Base-by-base conservation (phyloP, 2,888 invertebrate genomes). In the Macrosoma leucophasiata region DNA sequence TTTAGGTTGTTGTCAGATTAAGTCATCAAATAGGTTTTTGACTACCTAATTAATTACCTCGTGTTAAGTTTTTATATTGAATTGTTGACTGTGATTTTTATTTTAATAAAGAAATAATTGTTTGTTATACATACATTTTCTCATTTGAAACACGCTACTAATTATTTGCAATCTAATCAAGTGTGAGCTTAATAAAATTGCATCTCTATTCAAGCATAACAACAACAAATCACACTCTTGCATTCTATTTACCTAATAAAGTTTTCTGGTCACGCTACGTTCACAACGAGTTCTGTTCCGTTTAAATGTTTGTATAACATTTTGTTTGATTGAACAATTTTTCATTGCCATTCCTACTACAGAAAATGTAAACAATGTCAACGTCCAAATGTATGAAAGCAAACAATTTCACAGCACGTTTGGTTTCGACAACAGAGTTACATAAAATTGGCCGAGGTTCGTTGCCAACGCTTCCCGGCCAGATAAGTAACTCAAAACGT, bases 401-500 rank as follows among this genome's bases (percentile, higher is more conserved):
- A 52, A 50, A 55, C 39, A 39, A 50, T 50, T 55, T 49, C 50
- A 50, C 44, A 49, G 48, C 70, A 68, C 64, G 65, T 71, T 73
- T 70, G 62, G 70, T 81, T 79, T 81, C 79, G 58, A 76, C 72
- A 81, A 76, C 70, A 73, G 69, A 71, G 75, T 82, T 82, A 78
- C 72, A 78, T 78, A 76, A 81, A 78, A 64, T 69, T 70, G 67
- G 67, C 71, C 58, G 67, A 66, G 64, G 62, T 62, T 60, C 55
- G 75, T 66, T 75, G 78, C 73, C 73, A 76, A 68, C 64, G 59
- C 60, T 70, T 77, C 69, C 77, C 68, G 66, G 55, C 64, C 58
- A 72, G 76, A 75, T 78, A 75, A 72, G 67, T 75, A 68, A 69
- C 69, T 67, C 63, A 55, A 43, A 51, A 57, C 63, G 72, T 81